These are phyloP conservation scores for Andrena fulva DNA, from an alignment of 2,888 invertebrate genomes.

Conservation along the genomic window DNA sequence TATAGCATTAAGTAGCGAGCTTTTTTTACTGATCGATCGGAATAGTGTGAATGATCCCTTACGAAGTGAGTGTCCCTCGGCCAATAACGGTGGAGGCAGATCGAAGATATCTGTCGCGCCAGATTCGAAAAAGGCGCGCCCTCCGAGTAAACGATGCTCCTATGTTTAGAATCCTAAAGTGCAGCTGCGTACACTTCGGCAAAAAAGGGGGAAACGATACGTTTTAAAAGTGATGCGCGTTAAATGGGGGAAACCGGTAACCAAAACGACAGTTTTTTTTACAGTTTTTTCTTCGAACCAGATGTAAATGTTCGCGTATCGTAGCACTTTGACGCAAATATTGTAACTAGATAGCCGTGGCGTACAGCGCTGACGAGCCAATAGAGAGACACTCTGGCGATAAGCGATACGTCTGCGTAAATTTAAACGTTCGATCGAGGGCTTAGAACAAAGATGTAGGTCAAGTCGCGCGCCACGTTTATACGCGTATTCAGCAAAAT, in stretches of 20 bases:
- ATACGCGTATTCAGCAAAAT: slow-evolving; percentile 23
- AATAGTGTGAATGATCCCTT: slow-evolving; percentile 39
- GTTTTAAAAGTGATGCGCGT: slow-evolving; percentile 36
- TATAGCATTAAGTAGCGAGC: background rate
- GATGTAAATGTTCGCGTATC: background rate
- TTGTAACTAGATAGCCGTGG: slow-evolving; percentile 37
- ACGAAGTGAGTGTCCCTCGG: slow-evolving; percentile 18
- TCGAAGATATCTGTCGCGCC: slow-evolving; percentile 51
- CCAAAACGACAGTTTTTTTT: background rate
- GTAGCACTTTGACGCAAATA: slow-evolving; percentile 13
- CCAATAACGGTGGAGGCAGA: slow-evolving; percentile 56
- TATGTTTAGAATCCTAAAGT: slow-evolving; percentile 51
- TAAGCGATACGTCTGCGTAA: slow-evolving; percentile 36
- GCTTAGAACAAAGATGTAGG: slow-evolving; percentile 41
- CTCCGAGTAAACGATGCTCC: slow-evolving; percentile 39
- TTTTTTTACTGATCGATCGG: background rate
- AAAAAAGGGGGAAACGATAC: slow-evolving; percentile 40
- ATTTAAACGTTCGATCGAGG: slow-evolving; percentile 46
- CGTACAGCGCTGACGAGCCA: background rate
- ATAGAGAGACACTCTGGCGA: background rate
- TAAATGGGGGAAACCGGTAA: background rate
- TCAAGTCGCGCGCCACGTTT: slow-evolving; percentile 30
- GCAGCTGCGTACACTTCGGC: slow-evolving; percentile 55
- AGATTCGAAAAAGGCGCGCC: slow-evolving; percentile 61
- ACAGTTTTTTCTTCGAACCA: slow-evolving; percentile 7